Evolutionary conservation across 2,797 vertebrate species (phyloP).

Genomic region (Anguilla marmorata): DNA sequence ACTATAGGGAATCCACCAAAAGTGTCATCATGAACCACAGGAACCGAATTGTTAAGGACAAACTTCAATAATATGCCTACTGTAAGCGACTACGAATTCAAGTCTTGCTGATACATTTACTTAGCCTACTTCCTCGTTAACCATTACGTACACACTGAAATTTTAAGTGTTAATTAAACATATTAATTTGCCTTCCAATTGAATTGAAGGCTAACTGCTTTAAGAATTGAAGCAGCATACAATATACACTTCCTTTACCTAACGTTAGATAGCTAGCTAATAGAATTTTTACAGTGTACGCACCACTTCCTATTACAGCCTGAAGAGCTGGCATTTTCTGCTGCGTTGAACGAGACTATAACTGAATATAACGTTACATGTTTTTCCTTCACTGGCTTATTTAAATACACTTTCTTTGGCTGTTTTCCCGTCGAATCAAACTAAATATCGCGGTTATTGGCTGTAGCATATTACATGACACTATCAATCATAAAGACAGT

Average conservation of each 20-base stretch:
- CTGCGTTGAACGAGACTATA: background rate
- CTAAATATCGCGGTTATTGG: background rate
- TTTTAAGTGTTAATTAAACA: background rate
- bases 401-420: background rate
- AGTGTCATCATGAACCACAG: background rate
- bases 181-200: background rate
- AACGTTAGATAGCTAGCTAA: background rate
- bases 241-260: background rate
- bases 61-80: background rate
- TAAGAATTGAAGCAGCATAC: background rate
- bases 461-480: background rate
- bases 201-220: background rate
- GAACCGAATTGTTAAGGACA: background rate
- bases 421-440: background rate
- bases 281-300: background rate
- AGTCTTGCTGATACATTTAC: background rate
- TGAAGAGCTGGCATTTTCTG: background rate
- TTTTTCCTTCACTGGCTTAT: background rate
- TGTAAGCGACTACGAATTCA: background rate
- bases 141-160: background rate
- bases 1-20: background rate
- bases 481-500: constrained; percentile 1
- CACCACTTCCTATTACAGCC: background rate
- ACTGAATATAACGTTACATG: background rate
- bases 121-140: background rate